These are phyloP conservation scores for Epinephelus malabaricus DNA, from an alignment of 2,797 vertebrate genomes.

Conservation along the genomic window DNA sequence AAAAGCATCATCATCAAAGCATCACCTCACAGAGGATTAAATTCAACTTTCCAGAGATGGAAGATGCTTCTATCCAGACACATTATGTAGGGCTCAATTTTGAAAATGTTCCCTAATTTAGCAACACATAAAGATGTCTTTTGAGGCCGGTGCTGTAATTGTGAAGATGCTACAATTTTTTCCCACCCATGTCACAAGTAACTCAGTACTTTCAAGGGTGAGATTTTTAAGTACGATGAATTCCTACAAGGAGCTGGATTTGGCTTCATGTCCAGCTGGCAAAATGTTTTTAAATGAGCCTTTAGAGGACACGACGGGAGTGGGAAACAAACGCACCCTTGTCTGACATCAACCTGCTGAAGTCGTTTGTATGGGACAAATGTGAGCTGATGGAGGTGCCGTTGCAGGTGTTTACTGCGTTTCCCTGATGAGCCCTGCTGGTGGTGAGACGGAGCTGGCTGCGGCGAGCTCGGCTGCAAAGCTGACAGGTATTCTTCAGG, in stretches of 20 bases:
- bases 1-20: background rate
- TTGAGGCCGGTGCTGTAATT: background rate
- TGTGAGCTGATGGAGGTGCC: slow-evolving; percentile 19
- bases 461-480: slow-evolving; percentile 29
- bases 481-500: slow-evolving; percentile 51
- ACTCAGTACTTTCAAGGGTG: background rate
- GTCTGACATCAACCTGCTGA: slow-evolving; percentile 17
- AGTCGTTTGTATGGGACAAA: slow-evolving; percentile 40
- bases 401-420: slow-evolving; percentile 47
- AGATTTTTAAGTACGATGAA: background rate
- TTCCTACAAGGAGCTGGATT: background rate
- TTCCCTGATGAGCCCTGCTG: slow-evolving; percentile 44
- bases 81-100: background rate
- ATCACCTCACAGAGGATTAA: background rate
- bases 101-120: background rate
- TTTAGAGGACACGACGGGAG: slow-evolving; percentile 9
- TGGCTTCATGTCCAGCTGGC: background rate
- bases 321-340: background rate
- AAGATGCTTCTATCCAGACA: background rate
- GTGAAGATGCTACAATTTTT: background rate
- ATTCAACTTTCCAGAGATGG: background rate
- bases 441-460: slow-evolving; percentile 28
- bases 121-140: background rate
- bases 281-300: slow-evolving; percentile 18
- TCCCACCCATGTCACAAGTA: background rate